Base-by-base conservation (phyloP, 2,797 vertebrate species). In the Rhabdophis nuchalis region DNA sequence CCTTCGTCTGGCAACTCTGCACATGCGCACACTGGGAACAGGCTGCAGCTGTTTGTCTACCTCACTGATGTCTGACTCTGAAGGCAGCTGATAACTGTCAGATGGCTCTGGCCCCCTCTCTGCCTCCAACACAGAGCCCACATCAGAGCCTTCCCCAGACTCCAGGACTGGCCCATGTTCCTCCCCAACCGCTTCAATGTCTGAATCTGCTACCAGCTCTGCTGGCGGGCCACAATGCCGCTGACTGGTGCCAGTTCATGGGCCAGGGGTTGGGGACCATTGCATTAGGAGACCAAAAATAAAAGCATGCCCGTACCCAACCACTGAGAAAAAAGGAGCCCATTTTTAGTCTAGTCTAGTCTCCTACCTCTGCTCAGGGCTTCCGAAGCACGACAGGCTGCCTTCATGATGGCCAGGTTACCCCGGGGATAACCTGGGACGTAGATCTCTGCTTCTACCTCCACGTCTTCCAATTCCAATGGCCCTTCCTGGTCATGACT, bases 391-490 rank as follows among this genome's bases (percentile, higher is more conserved):
- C 91, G 91, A 77, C 91, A 93, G 7, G 91, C 93, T 0, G 93
- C 93, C 60, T 58, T 92, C 91, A 93, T 92, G 72, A 93, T 89
- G 52, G 93, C 93, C 86, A 93, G 0, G 16, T 91, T 88, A 3
- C 91, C 93, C 29, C 53, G 29, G 0, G 89, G 91, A 1, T 58
- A 58, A 2, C 91, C 93, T 1, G 93, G 93, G 25, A 90, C 1
- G 18, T 92, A 93, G 86, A 93, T 2, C 68, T 93, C 93, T 0
- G 86, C 93, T 57, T 93, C 93, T n/a, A 93, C 91, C 86, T 93
- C 23, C 2, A 93, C 72, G 0, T 90, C 86, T 27, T 94, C 91
- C 89, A 94, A 61, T 90, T 93, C 91, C 89, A 54, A 2, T 0
- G 29, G 1, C 13, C 50, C 54, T 3, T 1, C 50, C 27, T 86